Base-by-base conservation (phyloP, 2,797 vertebrate genomes). In the Mormyrops boulengeri region DNA sequence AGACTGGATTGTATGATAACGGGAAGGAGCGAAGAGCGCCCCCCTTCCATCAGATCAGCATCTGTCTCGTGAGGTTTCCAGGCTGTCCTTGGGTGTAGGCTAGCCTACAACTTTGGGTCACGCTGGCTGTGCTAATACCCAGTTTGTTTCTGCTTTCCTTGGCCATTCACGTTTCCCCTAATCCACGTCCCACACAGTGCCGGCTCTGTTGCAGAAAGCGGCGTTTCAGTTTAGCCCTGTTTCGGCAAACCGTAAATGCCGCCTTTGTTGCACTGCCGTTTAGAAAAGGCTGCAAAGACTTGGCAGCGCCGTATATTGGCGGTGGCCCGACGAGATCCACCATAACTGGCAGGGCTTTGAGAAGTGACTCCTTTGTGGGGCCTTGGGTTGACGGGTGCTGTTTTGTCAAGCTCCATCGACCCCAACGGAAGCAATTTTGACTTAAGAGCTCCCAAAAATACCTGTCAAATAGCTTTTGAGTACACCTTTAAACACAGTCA, bases 121-220 rank as follows among this genome's bases (percentile, higher is more conserved):
- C 73, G 34, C 38, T 77, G 34, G 12, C 73, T 77, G 73, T 41
- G 73, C 73, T 77, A 77, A 77, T 77, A 77, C 38, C 62, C 73
- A 77, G 73, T 77, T 77, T 77, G 73, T 77, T 77, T 77, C 41
- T 47, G 80, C 80, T 44, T 85, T 50, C 47, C 80, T n/a, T 49
- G 80, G 41, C 41, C 47, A 26, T 85, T 85, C n/a, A 50, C 44
- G 3, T 9, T 26, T 50, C n/a, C 82, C 41, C 47, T 85, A 85
- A 85, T 85, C 82, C 82, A 6, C 47, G 22, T 14, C 82, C 47
- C 82, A 50, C 73, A 80, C 73, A 80, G 73, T 80, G 73, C 73
- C 34, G 17, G 73, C 73, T 80, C 73, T 80, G 73, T 80, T 19
- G 73, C 38, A 8, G 73, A 41, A n/a, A 80, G 34, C 4, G 38